These are phyloP conservation scores for Melopsittacus undulatus DNA, from an alignment of 2,797 vertebrate species.

Conservation along the genomic window DNA sequence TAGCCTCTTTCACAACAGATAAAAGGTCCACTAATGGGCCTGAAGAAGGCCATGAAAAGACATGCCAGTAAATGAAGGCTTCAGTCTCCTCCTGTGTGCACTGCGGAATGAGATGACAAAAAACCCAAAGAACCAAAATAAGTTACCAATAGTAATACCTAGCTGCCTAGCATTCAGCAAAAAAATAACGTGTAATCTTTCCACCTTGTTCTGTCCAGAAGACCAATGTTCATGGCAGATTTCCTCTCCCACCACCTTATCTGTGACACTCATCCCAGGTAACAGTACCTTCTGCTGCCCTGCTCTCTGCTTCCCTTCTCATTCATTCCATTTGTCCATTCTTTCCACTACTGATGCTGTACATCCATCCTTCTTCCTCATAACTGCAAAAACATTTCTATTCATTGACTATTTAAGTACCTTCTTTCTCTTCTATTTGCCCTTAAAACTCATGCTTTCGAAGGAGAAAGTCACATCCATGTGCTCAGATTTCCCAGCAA, in stretches of 20 bases:
- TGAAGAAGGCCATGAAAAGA: background rate
- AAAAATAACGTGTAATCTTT: background rate
- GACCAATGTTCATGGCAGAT: background rate
- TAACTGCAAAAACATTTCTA: background rate
- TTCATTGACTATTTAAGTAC: background rate
- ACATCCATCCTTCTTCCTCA: background rate
- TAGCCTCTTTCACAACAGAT: constrained; percentile 7
- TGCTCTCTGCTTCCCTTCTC: background rate
- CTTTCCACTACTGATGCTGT: background rate
- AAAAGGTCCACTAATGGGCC: constrained; percentile 8
- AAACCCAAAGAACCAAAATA: constrained; percentile 2
- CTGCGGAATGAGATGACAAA: background rate
- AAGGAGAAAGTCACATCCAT: background rate
- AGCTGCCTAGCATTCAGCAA: background rate
- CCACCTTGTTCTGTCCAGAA: background rate
- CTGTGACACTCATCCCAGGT: background rate
- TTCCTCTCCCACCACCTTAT: background rate
- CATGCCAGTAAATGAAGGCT: background rate
- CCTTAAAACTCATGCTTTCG: background rate
- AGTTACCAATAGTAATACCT: background rate
- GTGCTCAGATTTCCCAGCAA: background rate
- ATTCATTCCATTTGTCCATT: background rate
- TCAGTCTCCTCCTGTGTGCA: background rate
- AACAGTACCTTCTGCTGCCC: background rate
- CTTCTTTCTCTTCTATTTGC: background rate